Evolutionary conservation across 2,797 vertebrate species (phyloP).

Genomic region (Lophius americanus): DNA sequence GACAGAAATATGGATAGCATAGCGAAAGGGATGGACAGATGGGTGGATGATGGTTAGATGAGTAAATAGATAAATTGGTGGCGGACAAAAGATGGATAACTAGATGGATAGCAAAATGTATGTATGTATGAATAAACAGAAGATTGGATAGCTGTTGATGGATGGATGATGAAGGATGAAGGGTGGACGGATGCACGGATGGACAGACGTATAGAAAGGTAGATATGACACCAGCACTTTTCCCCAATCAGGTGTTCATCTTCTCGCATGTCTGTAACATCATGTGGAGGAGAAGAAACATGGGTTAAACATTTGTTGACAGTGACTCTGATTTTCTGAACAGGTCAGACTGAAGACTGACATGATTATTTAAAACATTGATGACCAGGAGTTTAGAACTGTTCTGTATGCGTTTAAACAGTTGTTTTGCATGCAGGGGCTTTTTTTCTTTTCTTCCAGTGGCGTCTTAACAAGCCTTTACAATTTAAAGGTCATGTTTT

Average conservation of each 20-base stretch:
- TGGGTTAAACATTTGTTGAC: neutral
- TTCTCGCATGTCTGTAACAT: slow-evolving; percentile 11
- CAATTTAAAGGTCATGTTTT: slow-evolving; percentile 16
- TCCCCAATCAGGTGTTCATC: slow-evolving; percentile 17
- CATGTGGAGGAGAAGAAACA: neutral
- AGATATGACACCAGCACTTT: slow-evolving; percentile 12
- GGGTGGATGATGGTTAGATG: too few species aligned
- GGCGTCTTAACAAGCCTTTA: slow-evolving; percentile 11
- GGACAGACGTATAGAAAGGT: neutral
- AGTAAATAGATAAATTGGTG: too few species aligned
- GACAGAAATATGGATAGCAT: too few species aligned
- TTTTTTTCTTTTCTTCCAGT: slow-evolving; percentile 18
- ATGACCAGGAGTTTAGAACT: slow-evolving; percentile 2
- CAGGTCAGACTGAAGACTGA: neutral
- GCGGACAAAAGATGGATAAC: too few species aligned
- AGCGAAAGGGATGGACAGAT: too few species aligned
- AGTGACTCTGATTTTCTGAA: too few species aligned
- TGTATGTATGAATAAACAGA: too few species aligned
- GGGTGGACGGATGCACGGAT: too few species aligned
- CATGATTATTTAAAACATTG: neutral
- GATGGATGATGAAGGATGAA: too few species aligned
- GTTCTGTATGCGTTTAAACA: neutral
- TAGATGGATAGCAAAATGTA: too few species aligned
- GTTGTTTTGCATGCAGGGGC: neutral
- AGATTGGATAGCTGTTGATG: too few species aligned